Evolutionary conservation across 1,140 invertebrate genomes (phyloP).

Genomic region (Camponotus floridanus): DNA sequence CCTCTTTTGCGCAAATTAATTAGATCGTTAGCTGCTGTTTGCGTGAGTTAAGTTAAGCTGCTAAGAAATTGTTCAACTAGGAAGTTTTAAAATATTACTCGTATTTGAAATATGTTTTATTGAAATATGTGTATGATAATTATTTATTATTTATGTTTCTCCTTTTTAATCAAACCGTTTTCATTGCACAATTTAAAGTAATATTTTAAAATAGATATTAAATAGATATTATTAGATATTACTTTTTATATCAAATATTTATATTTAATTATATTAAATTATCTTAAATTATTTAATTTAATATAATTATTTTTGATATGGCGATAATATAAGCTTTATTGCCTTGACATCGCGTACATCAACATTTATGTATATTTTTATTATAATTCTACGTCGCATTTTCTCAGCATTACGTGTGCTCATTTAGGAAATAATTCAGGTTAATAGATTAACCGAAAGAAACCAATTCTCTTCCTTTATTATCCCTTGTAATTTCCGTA

Average conservation of each 20-base stretch:
- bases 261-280: background rate
- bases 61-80: background rate
- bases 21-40: background rate
- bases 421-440: slow-evolving; percentile 7
- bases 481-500: slow-evolving; percentile 68
- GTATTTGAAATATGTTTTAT: background rate
- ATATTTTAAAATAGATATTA: background rate
- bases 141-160: slow-evolving; percentile 2
- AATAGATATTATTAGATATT: too few relatives aligned
- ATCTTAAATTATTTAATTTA: background rate
- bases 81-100: background rate
- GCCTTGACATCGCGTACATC: background rate
- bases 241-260: too few relatives aligned
- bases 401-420: slow-evolving; percentile 3
- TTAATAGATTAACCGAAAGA: slow-evolving; percentile 58
- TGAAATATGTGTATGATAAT: background rate
- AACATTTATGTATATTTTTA: background rate
- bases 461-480: slow-evolving; percentile 67
- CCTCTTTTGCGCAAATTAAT: slow-evolving; percentile 31
- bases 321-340: background rate
- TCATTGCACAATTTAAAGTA: background rate
- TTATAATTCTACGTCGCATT: background rate
- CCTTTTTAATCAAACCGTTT: background rate
- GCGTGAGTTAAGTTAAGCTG: slow-evolving; percentile 5
- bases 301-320: background rate